phyloP scores from a whole-genome alignment of 1,140 invertebrate genomes.

The Helicoverpa zea region DNA sequence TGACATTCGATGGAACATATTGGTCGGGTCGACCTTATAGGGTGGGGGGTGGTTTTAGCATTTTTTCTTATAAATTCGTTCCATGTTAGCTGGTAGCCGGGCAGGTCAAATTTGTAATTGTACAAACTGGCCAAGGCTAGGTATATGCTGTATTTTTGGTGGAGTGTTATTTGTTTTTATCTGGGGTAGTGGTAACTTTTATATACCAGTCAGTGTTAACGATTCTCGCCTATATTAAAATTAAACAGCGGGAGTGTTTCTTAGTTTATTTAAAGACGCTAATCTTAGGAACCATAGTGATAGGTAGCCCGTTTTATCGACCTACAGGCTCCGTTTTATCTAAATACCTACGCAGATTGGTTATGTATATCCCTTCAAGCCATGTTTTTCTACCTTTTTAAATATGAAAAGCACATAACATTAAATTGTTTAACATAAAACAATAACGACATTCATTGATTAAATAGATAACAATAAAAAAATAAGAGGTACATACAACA shows the following conservation, averaged over 20 bases:
- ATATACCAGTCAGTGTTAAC: no score
- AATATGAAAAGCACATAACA: background rate
- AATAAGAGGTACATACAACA: background rate
- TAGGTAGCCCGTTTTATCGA: no score
- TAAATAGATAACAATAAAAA: slow-evolving; percentile 49
- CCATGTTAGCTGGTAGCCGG: slow-evolving; percentile 55
- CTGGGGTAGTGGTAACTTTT: no score
- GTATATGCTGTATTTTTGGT: slow-evolving; percentile 28
- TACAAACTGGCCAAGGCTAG: slow-evolving; percentile 23
- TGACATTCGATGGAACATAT: slow-evolving; percentile 74
- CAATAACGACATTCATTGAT: slow-evolving; percentile 44
- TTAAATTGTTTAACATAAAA: slow-evolving; percentile 42
- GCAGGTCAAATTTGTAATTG: slow-evolving; percentile 44
- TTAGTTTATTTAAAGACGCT: no score
- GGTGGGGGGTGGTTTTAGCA: slow-evolving; percentile 71
- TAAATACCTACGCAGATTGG: background rate
- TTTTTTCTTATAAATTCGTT: slow-evolving; percentile 74
- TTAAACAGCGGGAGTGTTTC: no score
- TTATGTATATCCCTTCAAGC: background rate
- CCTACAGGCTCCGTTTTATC: no score
- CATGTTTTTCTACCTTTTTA: background rate
- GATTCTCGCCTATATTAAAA: no score
- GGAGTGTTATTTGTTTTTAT: slow-evolving; percentile 6
- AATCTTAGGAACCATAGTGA: no score
- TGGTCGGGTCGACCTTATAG: slow-evolving; percentile 61